phyloP scores from a whole-genome alignment of 2,797 vertebrate species.

The Champsocephalus gunnari region DNA sequence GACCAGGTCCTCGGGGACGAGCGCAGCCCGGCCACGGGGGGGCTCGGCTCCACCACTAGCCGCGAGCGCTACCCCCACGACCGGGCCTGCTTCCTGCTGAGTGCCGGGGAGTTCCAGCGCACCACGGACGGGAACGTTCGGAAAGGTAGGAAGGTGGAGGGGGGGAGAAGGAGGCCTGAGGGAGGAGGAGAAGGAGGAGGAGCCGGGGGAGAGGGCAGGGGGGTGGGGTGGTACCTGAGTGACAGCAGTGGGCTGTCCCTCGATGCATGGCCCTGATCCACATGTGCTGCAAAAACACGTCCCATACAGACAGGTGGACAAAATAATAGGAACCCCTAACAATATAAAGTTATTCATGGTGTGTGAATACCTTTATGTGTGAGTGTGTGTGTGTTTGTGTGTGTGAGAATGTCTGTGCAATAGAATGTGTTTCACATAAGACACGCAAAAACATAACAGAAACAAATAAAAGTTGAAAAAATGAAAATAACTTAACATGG shows the following conservation, averaged over 20 bases:
- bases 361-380: background rate
- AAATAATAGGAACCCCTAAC: slow-evolving; percentile 4
- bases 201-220: background rate
- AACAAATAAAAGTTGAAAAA: background rate
- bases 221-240: slow-evolving; percentile 29
- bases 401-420: no score
- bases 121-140: slow-evolving; percentile 93
- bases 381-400: no score
- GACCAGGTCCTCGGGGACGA: slow-evolving; percentile 95
- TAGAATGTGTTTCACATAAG: background rate
- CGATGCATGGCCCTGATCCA: slow-evolving; percentile 53
- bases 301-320: slow-evolving; percentile 3
- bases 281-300: slow-evolving; percentile 10
- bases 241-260: slow-evolving; percentile 47
- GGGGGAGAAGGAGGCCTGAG: slow-evolving; percentile 6
- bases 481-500: background rate
- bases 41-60: slow-evolving; percentile 77
- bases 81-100: slow-evolving; percentile 93
- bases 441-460: background rate
- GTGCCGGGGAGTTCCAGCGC: slow-evolving; percentile 90
- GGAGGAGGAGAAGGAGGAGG: background rate
- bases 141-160: slow-evolving; percentile 88
- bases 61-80: slow-evolving; percentile 92
- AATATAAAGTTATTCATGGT: background rate
- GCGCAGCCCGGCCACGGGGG: slow-evolving; percentile 88